Base-by-base conservation (phyloP, 2,888 invertebrate genomes). In the Dicyrtomina minuta region DNA sequence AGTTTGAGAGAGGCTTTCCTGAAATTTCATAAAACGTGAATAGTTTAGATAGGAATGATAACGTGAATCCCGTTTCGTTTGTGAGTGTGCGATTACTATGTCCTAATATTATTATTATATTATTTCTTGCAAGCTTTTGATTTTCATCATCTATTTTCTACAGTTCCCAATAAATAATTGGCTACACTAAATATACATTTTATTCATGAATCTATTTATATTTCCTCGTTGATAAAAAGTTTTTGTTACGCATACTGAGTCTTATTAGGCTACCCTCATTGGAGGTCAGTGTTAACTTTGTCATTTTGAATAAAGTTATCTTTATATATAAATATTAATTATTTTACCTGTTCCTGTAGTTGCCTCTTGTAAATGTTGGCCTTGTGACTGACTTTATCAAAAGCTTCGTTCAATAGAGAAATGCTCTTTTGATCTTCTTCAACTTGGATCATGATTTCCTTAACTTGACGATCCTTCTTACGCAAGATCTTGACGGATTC, bases 371-470 rank as follows among this genome's bases (percentile, higher is more conserved):
- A 96, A 83, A 96, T 87, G 85, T 87, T 88, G 81, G 93, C 88
- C 85, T 95, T 96, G 86, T 92, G 90, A 82, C 85, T 85, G 81
- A 90, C 84, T 85, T 94, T 94, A 83, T 95, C 94, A 80, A 93
- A 85, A 62, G 90, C 85, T 83, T 96, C 96, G 84, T 95, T 94
- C 79, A 96, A 88, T 80, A 97, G 86, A 78, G 89, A 85, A 81
- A 96, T 91, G 85, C 93, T 95, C 89, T 95, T 96, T 84, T 96
- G 91, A 84, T 97, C 96, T 83, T 97, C 96, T 84, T 96, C 96
- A 81, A 92, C 91, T 83, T 94, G 93, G 80, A 96, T 90, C 85
- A 95, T 88, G 77, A 96, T 89, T 84, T 96, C 96, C 87, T 97
- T 96, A 81, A 96, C 90, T 81, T 90, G 89, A 81, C 96, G 93